Conservation (phyloP, 2,113 vertebrate genomes). For the Lathamus discolor region DNA sequence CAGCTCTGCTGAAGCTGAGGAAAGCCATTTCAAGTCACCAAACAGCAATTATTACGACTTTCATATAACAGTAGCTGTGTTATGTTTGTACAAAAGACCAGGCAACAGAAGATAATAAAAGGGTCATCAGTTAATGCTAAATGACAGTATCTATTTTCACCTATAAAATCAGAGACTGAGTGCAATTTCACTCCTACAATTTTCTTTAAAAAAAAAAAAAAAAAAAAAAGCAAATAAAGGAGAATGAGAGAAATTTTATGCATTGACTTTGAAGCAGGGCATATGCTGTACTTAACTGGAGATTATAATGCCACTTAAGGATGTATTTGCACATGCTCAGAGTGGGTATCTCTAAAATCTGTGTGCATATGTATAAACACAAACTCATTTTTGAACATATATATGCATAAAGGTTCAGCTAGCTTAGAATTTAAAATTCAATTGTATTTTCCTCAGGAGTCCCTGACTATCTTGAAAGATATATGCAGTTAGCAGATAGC, state of each 20-base stretch:
- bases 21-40: conserved; percentile 7
- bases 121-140: conserved; percentile 8
- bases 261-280: neutral
- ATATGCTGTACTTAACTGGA: neutral
- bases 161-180: neutral
- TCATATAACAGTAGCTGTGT: neutral
- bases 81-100: conserved; percentile 22
- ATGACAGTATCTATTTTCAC: neutral
- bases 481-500: neutral
- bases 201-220: neutral
- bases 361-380: neutral
- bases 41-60: neutral
- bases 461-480: conserved; percentile 24
- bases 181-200: neutral
- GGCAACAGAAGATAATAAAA: conserved; percentile 12
- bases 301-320: neutral
- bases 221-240: neutral
- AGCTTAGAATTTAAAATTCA: neutral
- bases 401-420: neutral
- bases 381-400: neutral
- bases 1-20: neutral
- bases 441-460: neutral
- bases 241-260: neutral
- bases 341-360: neutral
- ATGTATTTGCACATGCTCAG: conserved; percentile 18